Evolutionary conservation across 2,797 vertebrate species (phyloP).

Genomic region (Parotocinclus haroldoi): DNA sequence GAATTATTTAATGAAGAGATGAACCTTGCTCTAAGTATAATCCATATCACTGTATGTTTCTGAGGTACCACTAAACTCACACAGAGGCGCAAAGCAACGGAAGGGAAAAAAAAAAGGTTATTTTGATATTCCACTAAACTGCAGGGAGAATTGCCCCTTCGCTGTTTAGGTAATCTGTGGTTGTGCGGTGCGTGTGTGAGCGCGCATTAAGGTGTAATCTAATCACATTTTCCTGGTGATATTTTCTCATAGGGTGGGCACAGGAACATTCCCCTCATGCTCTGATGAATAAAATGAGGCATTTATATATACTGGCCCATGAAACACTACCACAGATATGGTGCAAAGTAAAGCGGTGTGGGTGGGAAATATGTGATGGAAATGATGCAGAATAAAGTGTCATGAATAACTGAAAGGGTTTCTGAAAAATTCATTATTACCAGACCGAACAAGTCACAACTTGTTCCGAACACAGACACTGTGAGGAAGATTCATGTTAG

Average conservation of each 20-base stretch:
- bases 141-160: slow-evolving; percentile 3
- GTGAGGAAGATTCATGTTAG: slow-evolving; percentile 79
- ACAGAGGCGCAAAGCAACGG: not conserved
- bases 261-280: slow-evolving; percentile 69
- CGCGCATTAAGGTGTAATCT: slow-evolving; percentile 55
- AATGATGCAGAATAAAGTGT: slow-evolving; percentile 82
- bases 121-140: slow-evolving; percentile 13
- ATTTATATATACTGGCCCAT: slow-evolving; percentile 80
- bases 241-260: slow-evolving; percentile 48
- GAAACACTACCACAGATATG: slow-evolving; percentile 6
- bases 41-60: slow-evolving; percentile 20
- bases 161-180: not conserved
- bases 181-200: slow-evolving; percentile 6
- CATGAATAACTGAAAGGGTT: slow-evolving; percentile 92
- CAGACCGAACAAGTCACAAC: slow-evolving; percentile 82
- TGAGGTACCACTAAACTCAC: slow-evolving; percentile 12
- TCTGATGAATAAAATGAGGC: slow-evolving; percentile 88
- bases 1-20: not conserved
- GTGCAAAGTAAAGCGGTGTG: slow-evolving; percentile 9
- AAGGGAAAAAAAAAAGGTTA: slow-evolving; percentile 2
- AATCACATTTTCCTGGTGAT: slow-evolving; percentile 54
- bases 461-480: slow-evolving; percentile 71
- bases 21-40: slow-evolving; percentile 38
- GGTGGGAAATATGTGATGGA: slow-evolving; percentile 52
- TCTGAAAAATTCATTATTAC: slow-evolving; percentile 88